phyloP scores from a whole-genome alignment of 1,140 invertebrate species.

The Meteorus sp. region DNA sequence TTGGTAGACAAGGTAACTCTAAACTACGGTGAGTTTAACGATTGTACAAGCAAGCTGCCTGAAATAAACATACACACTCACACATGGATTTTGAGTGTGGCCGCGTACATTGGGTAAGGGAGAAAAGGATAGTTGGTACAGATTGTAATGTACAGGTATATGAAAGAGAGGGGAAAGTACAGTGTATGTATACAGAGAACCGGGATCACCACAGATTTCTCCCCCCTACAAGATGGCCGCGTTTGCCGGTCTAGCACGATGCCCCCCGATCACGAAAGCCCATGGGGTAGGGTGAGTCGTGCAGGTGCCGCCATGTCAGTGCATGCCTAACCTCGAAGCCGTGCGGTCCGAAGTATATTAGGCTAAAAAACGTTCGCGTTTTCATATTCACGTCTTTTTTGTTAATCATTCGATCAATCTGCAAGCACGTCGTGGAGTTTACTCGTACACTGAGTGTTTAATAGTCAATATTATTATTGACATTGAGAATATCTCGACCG shows the following conservation, averaged over 20 bases:
- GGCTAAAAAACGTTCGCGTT: not conserved
- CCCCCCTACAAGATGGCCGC: constrained; percentile 58
- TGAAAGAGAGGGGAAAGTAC: not conserved
- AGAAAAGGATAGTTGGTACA: not conserved
- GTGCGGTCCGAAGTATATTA: constrained; percentile 45
- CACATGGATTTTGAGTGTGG: too few relatives aligned
- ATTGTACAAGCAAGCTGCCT: constrained; percentile 9
- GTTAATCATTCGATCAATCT: not conserved
- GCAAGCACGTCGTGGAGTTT: too few relatives aligned
- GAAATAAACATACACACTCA: too few relatives aligned
- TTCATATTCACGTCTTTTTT: not conserved
- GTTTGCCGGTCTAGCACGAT: constrained; percentile 40
- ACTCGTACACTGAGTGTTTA: too few relatives aligned
- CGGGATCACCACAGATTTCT: constrained; percentile 31
- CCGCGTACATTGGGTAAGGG: too few relatives aligned
- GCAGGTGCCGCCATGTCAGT: constrained; percentile 61
- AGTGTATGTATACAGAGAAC: constrained; percentile 18
- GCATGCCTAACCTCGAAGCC: constrained; percentile 55
- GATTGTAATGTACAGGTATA: not conserved
- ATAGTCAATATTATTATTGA: too few relatives aligned
- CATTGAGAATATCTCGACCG: not conserved
- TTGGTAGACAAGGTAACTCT: not conserved
- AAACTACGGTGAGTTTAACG: not conserved
- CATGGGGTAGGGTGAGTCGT: constrained; percentile 51
- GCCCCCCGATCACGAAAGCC: constrained; percentile 39